These are phyloP conservation scores for Pionites leucogaster DNA, from an alignment of 2,113 vertebrate species.

Conservation along the genomic window DNA sequence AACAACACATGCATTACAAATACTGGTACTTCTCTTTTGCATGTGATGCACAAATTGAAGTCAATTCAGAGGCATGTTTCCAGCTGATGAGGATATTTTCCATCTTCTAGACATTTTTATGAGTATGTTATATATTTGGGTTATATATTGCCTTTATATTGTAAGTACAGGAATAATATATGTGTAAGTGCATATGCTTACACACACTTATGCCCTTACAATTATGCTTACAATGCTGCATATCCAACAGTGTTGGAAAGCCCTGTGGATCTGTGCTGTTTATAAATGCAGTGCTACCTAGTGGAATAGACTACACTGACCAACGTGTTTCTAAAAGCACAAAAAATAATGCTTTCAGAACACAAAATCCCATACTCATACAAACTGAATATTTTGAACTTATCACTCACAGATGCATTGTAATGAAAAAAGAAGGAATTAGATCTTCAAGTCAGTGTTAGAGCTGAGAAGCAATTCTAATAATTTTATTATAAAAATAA, in stretches of 20 bases:
- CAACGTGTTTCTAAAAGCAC: not conserved
- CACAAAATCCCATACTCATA: not conserved
- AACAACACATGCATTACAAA: not conserved
- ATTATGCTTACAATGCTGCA: not conserved
- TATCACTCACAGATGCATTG: not conserved
- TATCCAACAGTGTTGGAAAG: not conserved
- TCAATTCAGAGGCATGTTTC: not conserved
- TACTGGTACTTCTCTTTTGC: not conserved
- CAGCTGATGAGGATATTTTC: not conserved
- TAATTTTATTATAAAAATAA: not conserved
- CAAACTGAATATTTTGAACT: not conserved
- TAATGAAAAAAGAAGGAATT: not conserved
- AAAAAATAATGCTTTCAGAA: not conserved
- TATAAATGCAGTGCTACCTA: not conserved
- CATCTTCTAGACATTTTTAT: not conserved
- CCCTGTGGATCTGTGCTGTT: not conserved
- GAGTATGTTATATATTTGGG: not conserved
- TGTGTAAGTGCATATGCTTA: not conserved
- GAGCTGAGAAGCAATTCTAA: not conserved
- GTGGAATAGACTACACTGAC: not conserved
- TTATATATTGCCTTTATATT: not conserved
- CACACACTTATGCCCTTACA: rapidly evolving
- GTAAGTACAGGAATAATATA: not conserved
- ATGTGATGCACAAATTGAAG: not conserved
- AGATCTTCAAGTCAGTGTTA: not conserved